phyloP scores from a whole-genome alignment of 2,797 vertebrate genomes.

The Mastacembelus armatus region DNA sequence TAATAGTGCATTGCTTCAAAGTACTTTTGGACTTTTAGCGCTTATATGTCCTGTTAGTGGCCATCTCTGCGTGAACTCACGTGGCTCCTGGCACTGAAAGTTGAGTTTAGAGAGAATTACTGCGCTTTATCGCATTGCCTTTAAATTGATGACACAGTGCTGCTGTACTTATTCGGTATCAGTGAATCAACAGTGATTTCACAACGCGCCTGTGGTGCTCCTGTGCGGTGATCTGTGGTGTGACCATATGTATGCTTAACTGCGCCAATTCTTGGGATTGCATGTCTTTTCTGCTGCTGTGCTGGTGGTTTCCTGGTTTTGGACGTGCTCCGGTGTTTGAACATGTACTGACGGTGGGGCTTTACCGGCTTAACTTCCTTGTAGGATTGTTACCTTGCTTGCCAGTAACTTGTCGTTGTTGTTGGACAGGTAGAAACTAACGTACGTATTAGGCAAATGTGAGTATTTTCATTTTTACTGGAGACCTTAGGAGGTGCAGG shows the following conservation, averaged over 20 bases:
- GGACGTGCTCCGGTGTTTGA: constrained; percentile 8
- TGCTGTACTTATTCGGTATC: too few relatives aligned
- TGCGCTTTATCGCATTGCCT: too few relatives aligned
- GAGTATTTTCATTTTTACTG: too few relatives aligned
- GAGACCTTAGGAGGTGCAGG: neutral
- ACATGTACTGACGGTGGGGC: neutral
- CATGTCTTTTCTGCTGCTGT: too few relatives aligned
- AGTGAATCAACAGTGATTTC: neutral
- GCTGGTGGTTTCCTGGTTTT: constrained; percentile 51
- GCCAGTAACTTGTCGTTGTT: neutral
- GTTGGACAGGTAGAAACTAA: neutral
- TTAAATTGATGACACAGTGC: too few relatives aligned
- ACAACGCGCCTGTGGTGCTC: accelerated
- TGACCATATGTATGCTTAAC: neutral
- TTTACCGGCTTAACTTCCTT: constrained; percentile 1
- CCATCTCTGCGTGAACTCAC: too few relatives aligned
- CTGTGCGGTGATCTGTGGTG: neutral
- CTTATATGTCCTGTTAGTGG: too few relatives aligned
- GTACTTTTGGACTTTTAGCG: too few relatives aligned
- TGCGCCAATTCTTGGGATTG: neutral
- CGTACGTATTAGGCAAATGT: neutral
- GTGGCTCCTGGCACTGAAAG: too few relatives aligned
- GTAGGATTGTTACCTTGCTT: neutral
- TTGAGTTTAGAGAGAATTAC: too few relatives aligned
- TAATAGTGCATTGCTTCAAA: too few relatives aligned